These are phyloP conservation scores for Drosophila lacertosa DNA, from an alignment of 1,140 invertebrate genomes.

Conservation along the genomic window DNA sequence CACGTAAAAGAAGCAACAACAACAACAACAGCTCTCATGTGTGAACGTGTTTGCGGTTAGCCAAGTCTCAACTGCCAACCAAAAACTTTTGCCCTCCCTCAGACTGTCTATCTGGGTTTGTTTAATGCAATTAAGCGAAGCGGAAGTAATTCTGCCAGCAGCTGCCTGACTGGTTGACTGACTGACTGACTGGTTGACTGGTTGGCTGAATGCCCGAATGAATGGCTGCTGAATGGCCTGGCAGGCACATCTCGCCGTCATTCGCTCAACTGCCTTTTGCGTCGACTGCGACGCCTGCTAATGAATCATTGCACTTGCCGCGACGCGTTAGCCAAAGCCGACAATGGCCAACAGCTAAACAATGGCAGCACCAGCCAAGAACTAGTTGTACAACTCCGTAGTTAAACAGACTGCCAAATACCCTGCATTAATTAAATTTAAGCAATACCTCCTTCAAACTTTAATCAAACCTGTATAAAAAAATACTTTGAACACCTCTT, in stretches of 20 bases:
- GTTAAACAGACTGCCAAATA: background rate
- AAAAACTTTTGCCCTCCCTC: constrained; percentile 39
- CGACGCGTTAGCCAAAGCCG: constrained; percentile 41
- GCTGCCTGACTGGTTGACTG: constrained; percentile 28
- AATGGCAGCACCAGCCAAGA: constrained; percentile 30
- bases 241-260: constrained; percentile 22
- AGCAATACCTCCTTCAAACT: too few relatives aligned
- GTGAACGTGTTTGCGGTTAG: constrained; percentile 77
- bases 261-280: constrained; percentile 24
- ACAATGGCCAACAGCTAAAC: constrained; percentile 51
- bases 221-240: constrained; percentile 50
- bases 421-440: too few relatives aligned
- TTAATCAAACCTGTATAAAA: too few relatives aligned
- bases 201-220: constrained; percentile 28
- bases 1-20: constrained; percentile 10
- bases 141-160: constrained; percentile 69
- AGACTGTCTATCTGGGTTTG: constrained; percentile 52
- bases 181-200: background rate
- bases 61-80: constrained; percentile 42
- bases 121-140: constrained; percentile 76
- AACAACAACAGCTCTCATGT: constrained; percentile 53
- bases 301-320: constrained; percentile 56
- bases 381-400: background rate
- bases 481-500: too few relatives aligned
- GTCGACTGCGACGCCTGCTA: constrained; percentile 30